Percentiles rank a stretch among this genome's conserved stretches.
phyloP scores from a whole-genome alignment of 2,113 vertebrate genomes.

The Scatophagus argus region DNA sequence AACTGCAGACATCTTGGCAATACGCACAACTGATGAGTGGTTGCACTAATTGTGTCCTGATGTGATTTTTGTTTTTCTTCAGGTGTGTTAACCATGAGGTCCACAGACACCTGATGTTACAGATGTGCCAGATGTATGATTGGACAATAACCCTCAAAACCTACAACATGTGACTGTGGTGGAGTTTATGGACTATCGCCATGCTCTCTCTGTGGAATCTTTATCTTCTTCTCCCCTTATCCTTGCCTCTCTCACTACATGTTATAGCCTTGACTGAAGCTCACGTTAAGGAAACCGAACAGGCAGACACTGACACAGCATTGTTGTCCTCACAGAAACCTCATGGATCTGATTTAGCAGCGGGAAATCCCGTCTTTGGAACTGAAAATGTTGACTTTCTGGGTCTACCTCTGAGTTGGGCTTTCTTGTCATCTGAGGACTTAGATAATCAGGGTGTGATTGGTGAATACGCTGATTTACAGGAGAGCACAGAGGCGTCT shows the following conservation, averaged over 20 bases:
- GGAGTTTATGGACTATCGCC: constrained; percentile 45
- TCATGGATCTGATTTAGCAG: constrained; percentile 14
- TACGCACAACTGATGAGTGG: neutral
- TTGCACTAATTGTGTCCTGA: neutral
- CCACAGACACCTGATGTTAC: constrained; percentile 23
- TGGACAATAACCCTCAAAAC: constrained; percentile 21
- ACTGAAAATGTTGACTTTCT: constrained; percentile 35
- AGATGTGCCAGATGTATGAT: constrained; percentile 52
- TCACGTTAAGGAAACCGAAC: constrained; percentile 42
- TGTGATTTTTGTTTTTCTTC: constrained; percentile 9
- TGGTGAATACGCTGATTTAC: constrained; percentile 72
- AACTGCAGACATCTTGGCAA: neutral
- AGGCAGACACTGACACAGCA: constrained; percentile 20
- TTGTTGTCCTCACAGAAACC: constrained; percentile 20
- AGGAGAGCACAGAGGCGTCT: constrained; percentile 42
- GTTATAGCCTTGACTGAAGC: constrained; percentile 42
- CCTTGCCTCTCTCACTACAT: constrained; percentile 36
- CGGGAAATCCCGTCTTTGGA: constrained; percentile 22
- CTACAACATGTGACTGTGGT: constrained; percentile 60
- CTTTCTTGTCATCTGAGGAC: constrained; percentile 56
- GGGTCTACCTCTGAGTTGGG: constrained; percentile 47
- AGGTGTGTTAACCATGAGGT: constrained; percentile 47
- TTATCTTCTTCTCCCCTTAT: constrained; percentile 59
- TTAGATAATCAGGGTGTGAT: constrained; percentile 67
- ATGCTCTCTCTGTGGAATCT: constrained; percentile 70